A percentile compares a stretch with the other conserved stretches of the same genome.
Conservation (phyloP, 2,888 invertebrate genomes). For the Tetragonula carbonaria region DNA sequence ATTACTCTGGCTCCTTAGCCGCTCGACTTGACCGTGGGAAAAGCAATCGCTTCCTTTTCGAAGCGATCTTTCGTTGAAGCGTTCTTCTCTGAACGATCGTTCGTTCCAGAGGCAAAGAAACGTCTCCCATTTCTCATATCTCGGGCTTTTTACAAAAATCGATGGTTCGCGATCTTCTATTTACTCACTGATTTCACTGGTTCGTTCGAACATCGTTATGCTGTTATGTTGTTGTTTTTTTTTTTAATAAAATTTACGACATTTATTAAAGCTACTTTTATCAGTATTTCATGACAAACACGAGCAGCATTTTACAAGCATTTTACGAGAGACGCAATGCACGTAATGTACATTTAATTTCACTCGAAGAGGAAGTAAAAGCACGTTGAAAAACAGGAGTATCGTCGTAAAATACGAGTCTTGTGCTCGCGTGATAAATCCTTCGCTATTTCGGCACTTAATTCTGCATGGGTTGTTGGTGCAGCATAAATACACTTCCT, state of each 20-base stretch:
- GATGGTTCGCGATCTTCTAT: not conserved
- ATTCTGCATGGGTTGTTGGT: constrained; percentile 7
- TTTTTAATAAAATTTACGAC: not conserved
- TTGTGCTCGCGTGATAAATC: constrained; percentile 2
- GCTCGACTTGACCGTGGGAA: constrained; percentile 29
- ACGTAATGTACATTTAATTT: constrained; percentile 1
- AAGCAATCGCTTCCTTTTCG: constrained; percentile 19
- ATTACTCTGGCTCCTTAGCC: constrained; percentile 37
- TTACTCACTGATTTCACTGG: not conserved
- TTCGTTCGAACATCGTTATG: not conserved
- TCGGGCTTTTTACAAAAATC: not conserved
- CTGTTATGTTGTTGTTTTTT: no score
- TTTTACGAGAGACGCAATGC: not conserved
- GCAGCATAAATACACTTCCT: not conserved
- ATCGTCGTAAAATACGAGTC: not conserved
- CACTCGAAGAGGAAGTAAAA: no score
- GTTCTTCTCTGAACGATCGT: constrained; percentile 14
- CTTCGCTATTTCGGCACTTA: not conserved
- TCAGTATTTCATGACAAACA: not conserved
- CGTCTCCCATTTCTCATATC: not conserved
- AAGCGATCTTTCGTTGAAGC: constrained; percentile 27
- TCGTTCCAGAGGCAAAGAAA: not conserved
- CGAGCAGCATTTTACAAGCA: not conserved
- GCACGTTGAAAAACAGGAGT: not conserved
- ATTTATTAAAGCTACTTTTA: not conserved